Percentiles rank a stretch among this genome's conserved stretches.
Evolutionary conservation across 2,797 vertebrate genomes (phyloP).

Genomic region (Tokudaia tokunoshimensis): DNA sequence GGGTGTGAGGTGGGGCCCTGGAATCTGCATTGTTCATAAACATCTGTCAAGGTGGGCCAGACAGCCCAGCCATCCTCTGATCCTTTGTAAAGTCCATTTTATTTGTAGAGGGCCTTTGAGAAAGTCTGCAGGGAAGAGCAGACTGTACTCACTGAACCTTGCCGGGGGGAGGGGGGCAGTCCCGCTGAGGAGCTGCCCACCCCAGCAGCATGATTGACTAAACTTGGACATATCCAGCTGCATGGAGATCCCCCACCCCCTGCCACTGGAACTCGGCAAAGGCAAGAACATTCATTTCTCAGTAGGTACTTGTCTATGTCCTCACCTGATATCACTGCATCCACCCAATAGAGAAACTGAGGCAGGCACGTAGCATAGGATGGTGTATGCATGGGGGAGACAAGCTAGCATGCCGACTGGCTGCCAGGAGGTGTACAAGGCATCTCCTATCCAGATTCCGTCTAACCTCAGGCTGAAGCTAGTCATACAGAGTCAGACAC

Average conservation of each 20-base stretch:
- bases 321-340: background rate
- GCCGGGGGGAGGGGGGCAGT: background rate
- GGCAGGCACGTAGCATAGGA: background rate
- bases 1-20: background rate
- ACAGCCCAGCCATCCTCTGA: background rate
- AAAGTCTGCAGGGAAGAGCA: background rate
- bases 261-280: background rate
- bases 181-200: background rate
- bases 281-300: background rate
- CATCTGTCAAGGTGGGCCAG: background rate
- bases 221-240: background rate
- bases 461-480: background rate
- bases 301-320: background rate
- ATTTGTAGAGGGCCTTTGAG: background rate
- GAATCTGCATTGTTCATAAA: background rate
- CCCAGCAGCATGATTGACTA: slow-evolving; percentile 16
- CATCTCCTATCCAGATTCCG: background rate
- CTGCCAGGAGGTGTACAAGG: background rate
- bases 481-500: background rate
- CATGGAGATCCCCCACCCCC: background rate
- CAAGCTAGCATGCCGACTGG: background rate
- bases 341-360: slow-evolving; percentile 30
- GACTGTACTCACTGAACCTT: background rate
- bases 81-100: background rate
- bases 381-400: background rate